Percentiles rank a stretch among this genome's conserved stretches.
Conservation (phyloP, 2,888 invertebrate species). For the Merodon equestris region DNA sequence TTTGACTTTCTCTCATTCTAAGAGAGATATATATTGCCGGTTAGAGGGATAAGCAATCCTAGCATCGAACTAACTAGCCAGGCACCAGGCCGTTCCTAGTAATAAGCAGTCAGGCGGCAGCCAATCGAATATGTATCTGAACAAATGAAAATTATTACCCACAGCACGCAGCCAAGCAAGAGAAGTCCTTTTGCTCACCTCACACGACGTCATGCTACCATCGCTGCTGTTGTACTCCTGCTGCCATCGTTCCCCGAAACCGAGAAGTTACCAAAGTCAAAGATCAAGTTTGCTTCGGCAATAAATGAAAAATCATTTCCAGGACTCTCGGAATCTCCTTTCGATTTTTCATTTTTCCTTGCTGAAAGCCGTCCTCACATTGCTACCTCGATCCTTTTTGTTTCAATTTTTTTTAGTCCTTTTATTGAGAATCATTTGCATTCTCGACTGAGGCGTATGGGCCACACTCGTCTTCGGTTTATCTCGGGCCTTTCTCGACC, state of each 20-base stretch:
- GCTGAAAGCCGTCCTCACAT: constrained; percentile 41
- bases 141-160: constrained; percentile 65
- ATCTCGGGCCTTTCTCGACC: constrained; percentile 24
- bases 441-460: constrained; percentile 7
- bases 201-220: neutral
- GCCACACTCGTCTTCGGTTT: constrained; percentile 37
- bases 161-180: constrained; percentile 25
- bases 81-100: no score
- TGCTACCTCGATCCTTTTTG: constrained; percentile 6
- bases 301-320: constrained; percentile 68
- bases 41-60: constrained; percentile 45
- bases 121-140: constrained; percentile 66
- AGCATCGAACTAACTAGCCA: constrained; percentile 33
- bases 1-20: constrained; percentile 37
- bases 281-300: constrained; percentile 57
- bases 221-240: neutral
- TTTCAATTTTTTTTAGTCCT: constrained; percentile 30
- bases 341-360: constrained; percentile 47
- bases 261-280: constrained; percentile 43
- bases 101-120: neutral
- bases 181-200: constrained; percentile 33
- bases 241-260: neutral
- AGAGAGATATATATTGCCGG: constrained; percentile 27
- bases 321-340: constrained; percentile 47
- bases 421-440: constrained; percentile 32